Percentiles rank a stretch among this genome's conserved stretches.
Conservation (phyloP, 2,113 vertebrate genomes). For the Mola mola region DNA sequence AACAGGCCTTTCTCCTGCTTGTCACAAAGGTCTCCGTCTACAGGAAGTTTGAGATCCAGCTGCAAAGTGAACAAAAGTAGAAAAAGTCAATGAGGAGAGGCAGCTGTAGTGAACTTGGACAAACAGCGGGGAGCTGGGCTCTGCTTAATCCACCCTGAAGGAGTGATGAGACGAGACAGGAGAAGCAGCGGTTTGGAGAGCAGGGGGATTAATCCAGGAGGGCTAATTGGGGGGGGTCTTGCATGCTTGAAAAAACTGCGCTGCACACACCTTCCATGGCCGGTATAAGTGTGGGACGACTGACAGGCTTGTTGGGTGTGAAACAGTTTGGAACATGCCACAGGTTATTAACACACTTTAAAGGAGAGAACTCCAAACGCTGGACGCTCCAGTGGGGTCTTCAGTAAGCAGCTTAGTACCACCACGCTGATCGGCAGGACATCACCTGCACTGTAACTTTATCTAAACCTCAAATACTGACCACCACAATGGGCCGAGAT, state of each 20-base stretch:
- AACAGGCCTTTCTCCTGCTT: constrained; percentile 26
- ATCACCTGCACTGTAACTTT: constrained; percentile 8
- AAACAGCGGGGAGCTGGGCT: constrained; percentile 35
- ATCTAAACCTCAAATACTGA: constrained; percentile 25
- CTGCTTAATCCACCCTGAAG: constrained; percentile 29
- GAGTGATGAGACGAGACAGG: constrained; percentile 61
- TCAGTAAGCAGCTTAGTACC: constrained; percentile 44
- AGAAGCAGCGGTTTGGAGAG: constrained; percentile 36
- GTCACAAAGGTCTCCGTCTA: constrained; percentile 28
- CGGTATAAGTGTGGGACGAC: constrained; percentile 7
- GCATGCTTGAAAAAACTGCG: constrained; percentile 47
- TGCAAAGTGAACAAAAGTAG: constrained; percentile 62
- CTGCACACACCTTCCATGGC: constrained; percentile 32
- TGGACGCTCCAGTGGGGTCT: constrained; percentile 41
- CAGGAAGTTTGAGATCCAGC: constrained; percentile 50
- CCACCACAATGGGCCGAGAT: background rate
- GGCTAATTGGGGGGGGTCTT: constrained; percentile 60
- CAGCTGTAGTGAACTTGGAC: constrained; percentile 15
- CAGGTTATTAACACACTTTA: constrained; percentile 58
- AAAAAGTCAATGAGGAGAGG: constrained; percentile 48
- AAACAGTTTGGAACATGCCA: constrained; percentile 49
- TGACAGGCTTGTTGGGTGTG: constrained; percentile 27
- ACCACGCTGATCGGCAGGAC: constrained; percentile 26
- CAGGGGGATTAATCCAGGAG: constrained; percentile 51
- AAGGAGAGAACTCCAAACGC: constrained; percentile 47